Base-by-base conservation (phyloP, 35 echinoderm and acorn worm genomes). In the Apostichopus parvimensis region DNA sequence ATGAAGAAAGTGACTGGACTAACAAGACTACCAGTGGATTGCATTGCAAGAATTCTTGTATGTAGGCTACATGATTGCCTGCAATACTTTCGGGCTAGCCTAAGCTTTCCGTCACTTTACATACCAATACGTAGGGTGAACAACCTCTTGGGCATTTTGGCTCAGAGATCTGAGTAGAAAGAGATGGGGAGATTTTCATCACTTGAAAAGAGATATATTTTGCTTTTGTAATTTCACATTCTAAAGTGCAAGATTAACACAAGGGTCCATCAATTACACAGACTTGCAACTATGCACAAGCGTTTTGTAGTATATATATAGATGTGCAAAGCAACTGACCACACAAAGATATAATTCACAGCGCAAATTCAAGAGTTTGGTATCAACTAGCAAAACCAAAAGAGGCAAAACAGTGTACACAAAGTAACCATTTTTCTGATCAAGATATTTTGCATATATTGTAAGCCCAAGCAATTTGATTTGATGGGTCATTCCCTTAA, bases 21-120 rank as follows among this genome's bases (percentile, higher is more conserved):
- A 59, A 84, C 81, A 84, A 58, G 81, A 84, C 54, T 84, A 84
- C 17, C 81, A 84, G 81, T 84, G 81, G 81, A 84, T 84, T 84
- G 81, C 81, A 84, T 84, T 84, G 54, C 81, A 84, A 58, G 81
- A 58, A 58, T 84, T 75, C 20, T 75, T 75, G 17, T 75, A 22
- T 20, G 21, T 75, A 75, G 71, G 71, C 71, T 75, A 75, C 20
- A 45, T 45, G 21, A 75, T 75, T 75, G 13, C 71, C n/a, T 75
- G 71, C 71, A 13, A 75, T 22, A 75, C 71, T 68, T 11, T 14
- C 11, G 64, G 4, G 64, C 18, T 68, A 68, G 64, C 64, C 64
- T 66, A 20, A 18, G 71, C 71, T 75, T 75, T 75, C 71, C 71
- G 21, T 75, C 71, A 75, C 71, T 18, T 75, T 84, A 59, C 81